These are phyloP conservation scores for Aporrectodea caliginosa DNA, from an alignment of 1,140 invertebrate species.

Conservation along the genomic window DNA sequence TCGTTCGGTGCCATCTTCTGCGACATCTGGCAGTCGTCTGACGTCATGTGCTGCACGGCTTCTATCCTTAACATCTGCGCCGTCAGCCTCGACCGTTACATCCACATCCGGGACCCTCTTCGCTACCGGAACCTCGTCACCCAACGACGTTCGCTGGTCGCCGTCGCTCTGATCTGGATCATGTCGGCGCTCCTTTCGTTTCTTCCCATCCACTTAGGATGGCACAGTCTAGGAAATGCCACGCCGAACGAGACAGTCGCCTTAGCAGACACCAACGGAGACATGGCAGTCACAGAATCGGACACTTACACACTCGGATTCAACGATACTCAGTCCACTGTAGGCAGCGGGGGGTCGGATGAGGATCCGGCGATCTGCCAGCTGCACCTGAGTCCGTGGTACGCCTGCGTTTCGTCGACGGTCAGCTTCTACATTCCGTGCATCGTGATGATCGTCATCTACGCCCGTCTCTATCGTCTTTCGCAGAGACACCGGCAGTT, in stretches of 20 bases:
- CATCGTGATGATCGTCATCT: conserved; percentile 85
- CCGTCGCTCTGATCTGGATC: conserved; percentile 91
- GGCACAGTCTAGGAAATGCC: conserved; percentile 61
- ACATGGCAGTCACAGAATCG: neutral
- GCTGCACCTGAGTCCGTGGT: conserved; percentile 69
- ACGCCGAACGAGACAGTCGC: conserved; percentile 48
- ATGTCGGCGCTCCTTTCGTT: conserved; percentile 93
- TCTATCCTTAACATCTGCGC: conserved; percentile 97
- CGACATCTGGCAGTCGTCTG: conserved; percentile 97
- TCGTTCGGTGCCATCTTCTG: conserved; percentile 92
- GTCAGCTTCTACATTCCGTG: conserved; percentile 96
- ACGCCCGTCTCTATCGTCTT: conserved; percentile 56
- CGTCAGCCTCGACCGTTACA: conserved; percentile 94
- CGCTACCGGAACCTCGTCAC: conserved; percentile 93
- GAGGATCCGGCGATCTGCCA: conserved; percentile 34
- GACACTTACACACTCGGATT: neutral
- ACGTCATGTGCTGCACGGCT: conserved; percentile 97
- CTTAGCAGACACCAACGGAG: neutral
- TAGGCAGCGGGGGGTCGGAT: conserved; percentile 47
- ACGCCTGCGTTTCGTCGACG: conserved; percentile 93
- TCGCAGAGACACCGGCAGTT: neutral
- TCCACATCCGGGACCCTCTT: conserved; percentile 97
- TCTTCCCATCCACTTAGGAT: conserved; percentile 84
- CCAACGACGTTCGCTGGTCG: conserved; percentile 73
- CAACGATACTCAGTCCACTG: neutral